These are phyloP conservation scores for Cataglyphis rosenhaueri DNA, from an alignment of 2,888 invertebrate species.

Conservation along the genomic window DNA sequence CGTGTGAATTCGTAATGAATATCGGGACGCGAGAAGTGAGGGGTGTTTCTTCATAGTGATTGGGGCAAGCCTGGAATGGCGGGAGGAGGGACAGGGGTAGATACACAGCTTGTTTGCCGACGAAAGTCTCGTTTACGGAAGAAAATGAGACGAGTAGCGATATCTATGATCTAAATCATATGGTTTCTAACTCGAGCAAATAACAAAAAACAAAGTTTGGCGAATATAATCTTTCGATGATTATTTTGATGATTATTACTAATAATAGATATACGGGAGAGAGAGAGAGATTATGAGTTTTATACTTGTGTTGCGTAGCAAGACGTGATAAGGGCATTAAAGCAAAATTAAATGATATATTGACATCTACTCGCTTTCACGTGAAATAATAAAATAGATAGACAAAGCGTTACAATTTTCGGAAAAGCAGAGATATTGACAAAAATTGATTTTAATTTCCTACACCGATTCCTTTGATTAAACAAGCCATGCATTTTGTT, in stretches of 20 bases:
- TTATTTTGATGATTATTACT: background rate
- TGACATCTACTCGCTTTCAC: background rate
- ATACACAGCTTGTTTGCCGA: background rate
- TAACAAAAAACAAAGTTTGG: constrained; percentile 16
- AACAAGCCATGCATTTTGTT: constrained; percentile 52
- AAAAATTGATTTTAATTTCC: constrained; percentile 44
- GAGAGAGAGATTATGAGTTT: background rate
- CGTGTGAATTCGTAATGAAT: constrained; percentile 72
- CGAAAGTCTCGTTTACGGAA: constrained; percentile 39
- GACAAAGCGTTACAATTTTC: constrained; percentile 8
- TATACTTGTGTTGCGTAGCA: no score
- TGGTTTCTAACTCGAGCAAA: background rate
- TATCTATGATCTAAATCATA: constrained; percentile 18
- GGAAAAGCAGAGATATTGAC: background rate
- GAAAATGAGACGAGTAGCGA: constrained; percentile 39
- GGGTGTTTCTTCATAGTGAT: constrained; percentile 5
- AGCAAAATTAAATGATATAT: constrained; percentile 4
- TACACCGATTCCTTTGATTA: constrained; percentile 52
- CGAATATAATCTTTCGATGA: background rate
- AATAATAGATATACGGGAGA: background rate
- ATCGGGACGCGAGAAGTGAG: constrained; percentile 46
- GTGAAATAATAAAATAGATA: constrained; percentile 11
- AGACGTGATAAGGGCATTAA: background rate
- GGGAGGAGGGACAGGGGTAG: background rate
- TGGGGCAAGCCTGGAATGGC: constrained; percentile 2